Conservation (phyloP, 2,888 invertebrate genomes). For the Calephelis perditalis region DNA sequence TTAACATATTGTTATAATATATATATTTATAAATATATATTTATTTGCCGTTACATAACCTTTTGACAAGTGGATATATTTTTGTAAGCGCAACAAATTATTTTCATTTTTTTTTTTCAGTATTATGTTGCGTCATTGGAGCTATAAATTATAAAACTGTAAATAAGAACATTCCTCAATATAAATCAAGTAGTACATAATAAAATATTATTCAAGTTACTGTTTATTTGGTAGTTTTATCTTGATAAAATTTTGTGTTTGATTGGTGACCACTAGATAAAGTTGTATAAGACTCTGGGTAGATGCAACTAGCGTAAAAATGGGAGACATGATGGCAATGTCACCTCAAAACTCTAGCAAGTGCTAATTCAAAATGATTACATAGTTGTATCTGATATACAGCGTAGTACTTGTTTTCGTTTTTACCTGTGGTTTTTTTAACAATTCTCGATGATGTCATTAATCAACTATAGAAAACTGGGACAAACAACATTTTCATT, state of each 20-base stretch:
- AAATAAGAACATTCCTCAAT: conserved; percentile 79
- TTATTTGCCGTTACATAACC: conserved; percentile 33
- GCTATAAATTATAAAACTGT: conserved; percentile 53
- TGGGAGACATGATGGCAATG: too few relatives aligned
- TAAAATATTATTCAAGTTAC: conserved; percentile 78
- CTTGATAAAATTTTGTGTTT: conserved; percentile 25
- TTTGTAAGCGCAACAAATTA: conserved; percentile 36
- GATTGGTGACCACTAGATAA: neutral
- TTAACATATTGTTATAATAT: conserved; percentile 21
- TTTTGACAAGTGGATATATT: conserved; percentile 38
- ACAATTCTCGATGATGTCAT: too few relatives aligned
- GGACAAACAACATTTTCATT: too few relatives aligned
- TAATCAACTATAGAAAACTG: too few relatives aligned
- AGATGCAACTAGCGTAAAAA: too few relatives aligned
- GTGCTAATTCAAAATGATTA: too few relatives aligned
- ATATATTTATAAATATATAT: conserved; percentile 26
- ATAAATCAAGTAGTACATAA: conserved; percentile 77
- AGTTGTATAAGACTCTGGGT: too few relatives aligned
- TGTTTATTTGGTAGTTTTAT: conserved; percentile 60
- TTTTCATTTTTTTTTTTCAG: conserved; percentile 42
- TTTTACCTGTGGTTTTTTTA: too few relatives aligned
- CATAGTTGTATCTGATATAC: too few relatives aligned
- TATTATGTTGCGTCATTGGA: conserved; percentile 60
- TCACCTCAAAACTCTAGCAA: too few relatives aligned
- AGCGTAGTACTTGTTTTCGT: too few relatives aligned